Base-by-base conservation (phyloP, 2,797 vertebrate species). In the Pseudochromis fuscus region DNA sequence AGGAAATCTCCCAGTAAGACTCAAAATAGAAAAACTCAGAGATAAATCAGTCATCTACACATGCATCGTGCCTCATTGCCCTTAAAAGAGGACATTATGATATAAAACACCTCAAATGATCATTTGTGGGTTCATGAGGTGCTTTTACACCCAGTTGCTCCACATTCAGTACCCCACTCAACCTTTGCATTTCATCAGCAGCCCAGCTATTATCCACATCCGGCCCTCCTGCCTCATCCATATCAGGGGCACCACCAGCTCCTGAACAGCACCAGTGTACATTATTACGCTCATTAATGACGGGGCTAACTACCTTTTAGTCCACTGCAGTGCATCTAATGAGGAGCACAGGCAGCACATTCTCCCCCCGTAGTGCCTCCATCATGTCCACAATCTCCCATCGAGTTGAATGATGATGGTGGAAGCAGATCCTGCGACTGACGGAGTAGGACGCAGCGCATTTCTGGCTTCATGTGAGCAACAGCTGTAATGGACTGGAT, bases 271-370 rank as follows among this genome's bases (percentile, higher is more conserved):
- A 40, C 18, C 4, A 23, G 28, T 7, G 55, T n/a, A 21, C 33
- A 63, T 75, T 49, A 79, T 59, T 15, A 50, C 7, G 35, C 75
- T 74, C 65, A 52, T 81, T 78, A 78, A 38, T 25, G 25, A 49
- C 13, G 1, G 16, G 3, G 33, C 60, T 81, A 86, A 87, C 82
- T 74, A 64, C 72, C 77, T 67, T 74, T 58, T 55, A 71, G 85
- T 61, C 74, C 78, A 61, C 69, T 75, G 76, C 64, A 45, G 72
- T 65, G 63, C 63, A 24, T 67, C 51, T 82, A 77, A 87, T 66
- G 78, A 85, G 69, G 31, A 77, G 68, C 52, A 44, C 51, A 63
- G 56, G 61, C 67, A 35, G 67, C 46, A 30, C 58, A 50, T 69
- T 37, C 28, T 37, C 73, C 28, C 45, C 73, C 61, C 1, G 19